Conservation (phyloP, 2,797 vertebrate genomes). For the Cephalopachus bancanus region DNA sequence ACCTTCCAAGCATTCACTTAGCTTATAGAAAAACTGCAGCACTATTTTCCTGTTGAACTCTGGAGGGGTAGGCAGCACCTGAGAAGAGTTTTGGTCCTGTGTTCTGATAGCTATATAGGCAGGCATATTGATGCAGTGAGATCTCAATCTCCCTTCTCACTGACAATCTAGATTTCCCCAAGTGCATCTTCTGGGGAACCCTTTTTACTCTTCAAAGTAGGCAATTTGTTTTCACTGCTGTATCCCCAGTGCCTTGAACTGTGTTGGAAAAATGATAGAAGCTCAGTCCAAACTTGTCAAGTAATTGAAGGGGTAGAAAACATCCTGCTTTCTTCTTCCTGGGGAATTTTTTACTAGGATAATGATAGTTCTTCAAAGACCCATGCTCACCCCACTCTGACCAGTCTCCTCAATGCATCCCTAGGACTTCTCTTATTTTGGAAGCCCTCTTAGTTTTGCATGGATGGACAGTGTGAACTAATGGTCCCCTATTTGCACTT, state of each 20-base stretch:
- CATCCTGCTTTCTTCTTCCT: not conserved
- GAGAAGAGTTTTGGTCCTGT: not conserved
- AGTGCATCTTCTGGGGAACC: not conserved
- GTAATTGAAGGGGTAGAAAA: not conserved
- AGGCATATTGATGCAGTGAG: not conserved
- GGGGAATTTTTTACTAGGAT: not conserved
- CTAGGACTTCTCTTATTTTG: not conserved
- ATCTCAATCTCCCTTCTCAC: not conserved
- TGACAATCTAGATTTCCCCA: not conserved
- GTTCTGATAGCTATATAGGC: not conserved
- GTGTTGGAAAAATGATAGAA: not conserved
- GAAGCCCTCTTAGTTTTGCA: not conserved
- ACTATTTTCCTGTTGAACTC: not conserved
- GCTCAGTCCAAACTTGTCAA: not conserved
- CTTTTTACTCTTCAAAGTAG: not conserved
- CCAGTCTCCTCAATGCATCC: not conserved
- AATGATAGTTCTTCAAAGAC: not conserved
- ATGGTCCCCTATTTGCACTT: not conserved
- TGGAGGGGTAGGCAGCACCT: not conserved
- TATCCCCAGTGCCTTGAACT: not conserved
- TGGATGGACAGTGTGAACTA: not conserved
- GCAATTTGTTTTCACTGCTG: not conserved
- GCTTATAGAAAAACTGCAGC: not conserved
- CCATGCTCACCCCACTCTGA: not conserved
- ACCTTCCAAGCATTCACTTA: constrained; percentile 9